These are phyloP conservation scores for Drosophila sp. DNA, from an alignment of 1,140 invertebrate genomes.

Conservation along the genomic window DNA sequence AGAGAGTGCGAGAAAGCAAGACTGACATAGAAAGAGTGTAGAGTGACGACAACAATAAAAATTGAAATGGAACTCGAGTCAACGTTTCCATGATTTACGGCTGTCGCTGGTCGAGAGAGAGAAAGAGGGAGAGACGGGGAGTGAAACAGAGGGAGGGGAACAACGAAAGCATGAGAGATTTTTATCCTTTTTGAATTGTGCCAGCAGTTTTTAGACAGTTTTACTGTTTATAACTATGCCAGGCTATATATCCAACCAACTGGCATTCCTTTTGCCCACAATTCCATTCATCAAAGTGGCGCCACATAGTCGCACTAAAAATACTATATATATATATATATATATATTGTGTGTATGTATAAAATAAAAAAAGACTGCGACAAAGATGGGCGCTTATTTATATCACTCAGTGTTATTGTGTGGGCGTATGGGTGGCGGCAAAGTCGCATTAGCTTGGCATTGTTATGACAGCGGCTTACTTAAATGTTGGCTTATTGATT, in stretches of 20 bases:
- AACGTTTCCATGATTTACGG: slow-evolving; percentile 50
- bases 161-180: slow-evolving; percentile 22
- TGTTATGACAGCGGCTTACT: slow-evolving; percentile 63
- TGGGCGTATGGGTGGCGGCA: slow-evolving; percentile 13
- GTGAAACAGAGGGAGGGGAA: neutral
- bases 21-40: neutral
- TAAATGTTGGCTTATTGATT: slow-evolving; percentile 74
- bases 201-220: slow-evolving; percentile 75
- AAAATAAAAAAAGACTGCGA: neutral
- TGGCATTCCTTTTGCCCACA: neutral
- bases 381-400: slow-evolving; percentile 73
- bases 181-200: slow-evolving; percentile 70
- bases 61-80: slow-evolving; percentile 48
- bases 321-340: too few species aligned
- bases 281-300: slow-evolving; percentile 60
- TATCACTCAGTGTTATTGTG: slow-evolving; percentile 62
- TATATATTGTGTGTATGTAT: too few species aligned
- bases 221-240: slow-evolving; percentile 77
- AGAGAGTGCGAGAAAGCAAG: slow-evolving; percentile 3
- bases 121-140: slow-evolving; percentile 22
- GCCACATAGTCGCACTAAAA: slow-evolving; percentile 50
- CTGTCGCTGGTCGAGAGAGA: slow-evolving; percentile 30
- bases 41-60: slow-evolving; percentile 48
- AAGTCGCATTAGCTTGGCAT: slow-evolving; percentile 61
- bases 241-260: slow-evolving; percentile 6